Evolutionary conservation across 1,140 invertebrate genomes (phyloP).

Genomic region (Cataglyphis hispanica): DNA sequence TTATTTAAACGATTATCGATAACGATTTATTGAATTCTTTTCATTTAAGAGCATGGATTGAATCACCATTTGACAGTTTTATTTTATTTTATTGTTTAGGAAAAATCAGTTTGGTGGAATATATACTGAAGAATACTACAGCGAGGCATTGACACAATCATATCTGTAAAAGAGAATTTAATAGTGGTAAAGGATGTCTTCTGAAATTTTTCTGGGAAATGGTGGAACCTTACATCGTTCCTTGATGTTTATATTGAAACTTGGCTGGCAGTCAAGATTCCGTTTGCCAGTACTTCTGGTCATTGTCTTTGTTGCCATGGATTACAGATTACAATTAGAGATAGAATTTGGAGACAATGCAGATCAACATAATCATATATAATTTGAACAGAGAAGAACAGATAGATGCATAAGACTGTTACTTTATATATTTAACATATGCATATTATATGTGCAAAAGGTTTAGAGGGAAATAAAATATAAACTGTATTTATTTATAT

Average conservation of each 20-base stretch:
- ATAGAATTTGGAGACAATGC: constrained; percentile 78
- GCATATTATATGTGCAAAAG: not conserved
- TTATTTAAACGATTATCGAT: not conserved
- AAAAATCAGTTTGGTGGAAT: not conserved
- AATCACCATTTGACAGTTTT: not conserved
- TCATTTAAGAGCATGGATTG: not conserved
- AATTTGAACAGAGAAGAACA: constrained; percentile 15
- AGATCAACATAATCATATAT: constrained; percentile 62
- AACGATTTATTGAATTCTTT: not conserved
- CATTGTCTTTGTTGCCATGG: constrained; percentile 87
- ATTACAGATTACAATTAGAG: constrained; percentile 87
- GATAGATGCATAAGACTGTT: not conserved
- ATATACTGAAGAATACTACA: not conserved
- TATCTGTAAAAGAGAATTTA: not conserved
- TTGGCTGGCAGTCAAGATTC: constrained; percentile 88
- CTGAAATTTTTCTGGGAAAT: constrained; percentile 77
- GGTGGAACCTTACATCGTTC: constrained; percentile 81
- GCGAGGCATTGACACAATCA: not conserved
- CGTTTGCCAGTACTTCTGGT: constrained; percentile 88
- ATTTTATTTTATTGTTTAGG: not conserved
- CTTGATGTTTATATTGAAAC: constrained; percentile 87
- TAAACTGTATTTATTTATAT: not conserved
- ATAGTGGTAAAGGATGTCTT: constrained; percentile 73
- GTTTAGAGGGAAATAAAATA: not conserved
- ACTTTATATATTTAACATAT: constrained; percentile 8